Evolutionary conservation across 2,113 vertebrate genomes (phyloP).

Genomic region (Oncorhynchus mykiss): DNA sequence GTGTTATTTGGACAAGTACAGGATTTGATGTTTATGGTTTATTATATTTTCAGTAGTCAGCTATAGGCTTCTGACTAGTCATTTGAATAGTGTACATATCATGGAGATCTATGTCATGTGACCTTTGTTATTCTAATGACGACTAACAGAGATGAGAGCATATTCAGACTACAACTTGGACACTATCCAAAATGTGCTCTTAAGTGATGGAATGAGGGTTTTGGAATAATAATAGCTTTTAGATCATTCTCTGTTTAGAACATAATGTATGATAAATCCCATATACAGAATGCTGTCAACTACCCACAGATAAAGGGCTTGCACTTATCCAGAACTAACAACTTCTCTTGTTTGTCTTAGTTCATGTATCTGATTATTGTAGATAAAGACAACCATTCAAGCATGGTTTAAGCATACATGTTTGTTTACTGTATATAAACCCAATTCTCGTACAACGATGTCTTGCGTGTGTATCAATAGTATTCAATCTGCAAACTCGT

Average conservation of each 20-base stretch:
- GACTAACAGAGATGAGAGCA: constrained; percentile 36
- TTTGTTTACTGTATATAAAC: no score
- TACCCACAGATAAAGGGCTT: constrained; percentile 42
- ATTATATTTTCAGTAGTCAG: constrained; percentile 38
- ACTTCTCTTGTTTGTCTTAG: not conserved
- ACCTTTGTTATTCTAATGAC: constrained; percentile 34
- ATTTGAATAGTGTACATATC: not conserved
- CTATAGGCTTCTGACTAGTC: not conserved
- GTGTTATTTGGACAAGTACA: constrained; percentile 40
- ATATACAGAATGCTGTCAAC: constrained; percentile 37
- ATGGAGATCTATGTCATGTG: not conserved
- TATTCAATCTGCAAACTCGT: no score
- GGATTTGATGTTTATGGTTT: constrained; percentile 46
- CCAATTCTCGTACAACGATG: no score
- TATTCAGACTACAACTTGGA: constrained; percentile 33
- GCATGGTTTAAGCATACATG: not conserved
- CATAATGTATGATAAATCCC: not conserved
- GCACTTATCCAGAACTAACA: not conserved
- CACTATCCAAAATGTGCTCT: constrained; percentile 30
- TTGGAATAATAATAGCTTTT: constrained; percentile 52
- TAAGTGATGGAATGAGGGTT: constrained; percentile 47
- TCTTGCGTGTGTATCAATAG: no score
- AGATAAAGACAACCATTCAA: not conserved
- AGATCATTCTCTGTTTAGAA: not conserved
- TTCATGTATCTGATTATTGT: not conserved